These are phyloP conservation scores for Drosophila teissieri DNA, from an alignment of 1,140 invertebrate species.

Conservation along the genomic window DNA sequence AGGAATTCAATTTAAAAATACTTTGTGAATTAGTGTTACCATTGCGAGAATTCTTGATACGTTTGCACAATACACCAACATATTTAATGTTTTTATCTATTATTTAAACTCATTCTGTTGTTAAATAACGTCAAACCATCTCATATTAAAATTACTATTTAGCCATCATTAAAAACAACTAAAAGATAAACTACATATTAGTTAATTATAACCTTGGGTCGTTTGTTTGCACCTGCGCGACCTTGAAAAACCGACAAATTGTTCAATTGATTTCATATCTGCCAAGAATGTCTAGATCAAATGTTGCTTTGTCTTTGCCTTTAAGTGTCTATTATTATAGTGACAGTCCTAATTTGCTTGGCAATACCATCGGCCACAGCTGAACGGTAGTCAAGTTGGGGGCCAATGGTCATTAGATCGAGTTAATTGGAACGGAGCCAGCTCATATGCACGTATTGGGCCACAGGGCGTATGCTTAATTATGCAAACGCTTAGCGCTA, in stretches of 20 bases:
- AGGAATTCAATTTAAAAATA: too few relatives aligned
- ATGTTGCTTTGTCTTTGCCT: constrained; percentile 56
- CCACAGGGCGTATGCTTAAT: constrained; percentile 80
- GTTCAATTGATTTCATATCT: constrained; percentile 66
- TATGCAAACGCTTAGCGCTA: constrained; percentile 72
- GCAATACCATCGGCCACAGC: constrained; percentile 20
- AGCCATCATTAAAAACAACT: constrained; percentile 20
- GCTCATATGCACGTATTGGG: constrained; percentile 40
- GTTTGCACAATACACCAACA: too few relatives aligned
- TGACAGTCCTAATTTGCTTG: constrained; percentile 64
- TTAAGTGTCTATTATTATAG: constrained; percentile 47
- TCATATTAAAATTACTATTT: constrained; percentile 4
- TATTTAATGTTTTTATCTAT: background rate
- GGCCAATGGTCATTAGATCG: constrained; percentile 48
- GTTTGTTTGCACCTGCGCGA: constrained; percentile 37
- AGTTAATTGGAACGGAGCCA: constrained; percentile 57
- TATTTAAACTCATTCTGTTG: background rate
- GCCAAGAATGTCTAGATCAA: constrained; percentile 57
- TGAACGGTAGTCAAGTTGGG: constrained; percentile 53
- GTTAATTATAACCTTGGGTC: constrained; percentile 49
- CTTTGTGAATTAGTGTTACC: too few relatives aligned
- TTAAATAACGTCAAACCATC: background rate
- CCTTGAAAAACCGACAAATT: constrained; percentile 63
- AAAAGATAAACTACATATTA: constrained; percentile 30
- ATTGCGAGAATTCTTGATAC: too few relatives aligned